Conservation (phyloP, 2,113 vertebrate species). For the Lanius ludovicianus region DNA sequence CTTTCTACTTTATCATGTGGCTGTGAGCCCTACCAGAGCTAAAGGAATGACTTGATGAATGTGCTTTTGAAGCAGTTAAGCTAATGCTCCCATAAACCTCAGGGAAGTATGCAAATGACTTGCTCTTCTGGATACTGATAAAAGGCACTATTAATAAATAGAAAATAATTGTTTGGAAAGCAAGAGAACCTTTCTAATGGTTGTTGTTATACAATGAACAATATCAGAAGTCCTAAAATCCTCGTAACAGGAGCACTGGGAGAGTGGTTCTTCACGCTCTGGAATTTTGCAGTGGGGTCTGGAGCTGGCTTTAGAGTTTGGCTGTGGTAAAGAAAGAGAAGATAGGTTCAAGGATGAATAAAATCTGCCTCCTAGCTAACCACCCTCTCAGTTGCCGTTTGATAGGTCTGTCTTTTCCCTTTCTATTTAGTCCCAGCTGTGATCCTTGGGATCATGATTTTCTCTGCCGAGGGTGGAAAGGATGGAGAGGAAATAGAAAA, state of each 20-base stretch:
- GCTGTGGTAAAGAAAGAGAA: background rate
- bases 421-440: background rate
- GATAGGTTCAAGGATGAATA: background rate
- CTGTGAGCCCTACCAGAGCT: background rate
- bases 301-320: background rate
- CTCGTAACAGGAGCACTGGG: background rate
- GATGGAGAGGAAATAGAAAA: background rate
- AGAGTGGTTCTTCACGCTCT: background rate
- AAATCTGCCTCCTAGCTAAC: background rate
- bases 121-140: background rate
- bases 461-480: background rate
- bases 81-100: slow-evolving; percentile 9
- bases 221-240: background rate
- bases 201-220: background rate
- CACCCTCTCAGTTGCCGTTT: background rate
- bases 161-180: slow-evolving; percentile 28
- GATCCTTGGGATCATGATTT: background rate
- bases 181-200: background rate
- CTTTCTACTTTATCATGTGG: background rate
- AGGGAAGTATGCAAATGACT: slow-evolving; percentile 36
- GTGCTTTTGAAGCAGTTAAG: background rate
- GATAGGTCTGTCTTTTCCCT: background rate
- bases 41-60: slow-evolving; percentile 16
- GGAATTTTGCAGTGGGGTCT: background rate
- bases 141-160: slow-evolving; percentile 24